phyloP scores from a whole-genome alignment of 2,797 vertebrate species.

The Chaetophractus vellerosus region DNA sequence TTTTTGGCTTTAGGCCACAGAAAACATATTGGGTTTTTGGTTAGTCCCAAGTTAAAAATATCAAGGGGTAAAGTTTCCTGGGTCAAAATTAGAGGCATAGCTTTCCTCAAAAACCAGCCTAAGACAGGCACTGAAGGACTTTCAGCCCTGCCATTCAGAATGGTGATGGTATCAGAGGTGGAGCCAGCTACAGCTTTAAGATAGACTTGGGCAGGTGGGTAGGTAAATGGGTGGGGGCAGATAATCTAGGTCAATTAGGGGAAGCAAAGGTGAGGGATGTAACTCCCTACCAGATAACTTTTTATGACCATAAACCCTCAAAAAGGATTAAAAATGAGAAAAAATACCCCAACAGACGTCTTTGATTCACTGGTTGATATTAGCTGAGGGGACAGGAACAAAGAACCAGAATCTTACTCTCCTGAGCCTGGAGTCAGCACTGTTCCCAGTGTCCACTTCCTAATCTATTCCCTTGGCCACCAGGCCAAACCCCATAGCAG shows the following conservation, averaged over 20 bases:
- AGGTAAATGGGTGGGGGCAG: background rate
- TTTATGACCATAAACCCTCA: conserved; percentile 69
- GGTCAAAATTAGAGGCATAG: background rate
- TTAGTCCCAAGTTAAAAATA: conserved; percentile 48
- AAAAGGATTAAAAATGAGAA: conserved; percentile 72
- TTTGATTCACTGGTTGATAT: conserved; percentile 53
- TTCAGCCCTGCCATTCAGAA: conserved; percentile 18
- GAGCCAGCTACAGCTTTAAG: conserved; percentile 21
- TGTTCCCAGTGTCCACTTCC: background rate
- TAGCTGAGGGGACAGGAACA: conserved; percentile 44
- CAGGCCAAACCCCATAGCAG: conserved; percentile 1
- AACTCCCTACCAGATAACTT: conserved; percentile 52
- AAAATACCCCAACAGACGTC: conserved; percentile 33
- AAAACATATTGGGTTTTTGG: conserved; percentile 44
- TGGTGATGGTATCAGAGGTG: background rate
- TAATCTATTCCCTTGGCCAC: background rate
- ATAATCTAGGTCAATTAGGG: background rate
- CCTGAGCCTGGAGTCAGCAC: background rate
- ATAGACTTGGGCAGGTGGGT: background rate
- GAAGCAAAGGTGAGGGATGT: background rate
- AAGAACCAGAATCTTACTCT: conserved; percentile 53
- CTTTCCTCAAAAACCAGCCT: background rate
- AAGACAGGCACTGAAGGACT: background rate
- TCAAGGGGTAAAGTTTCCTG: background rate
- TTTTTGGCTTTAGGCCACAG: conserved; percentile 19